Evolutionary conservation across 2,797 vertebrate species (phyloP), one percentile per base, ranked within the genome.

Genomic region (Ciconia nigra): DNA sequence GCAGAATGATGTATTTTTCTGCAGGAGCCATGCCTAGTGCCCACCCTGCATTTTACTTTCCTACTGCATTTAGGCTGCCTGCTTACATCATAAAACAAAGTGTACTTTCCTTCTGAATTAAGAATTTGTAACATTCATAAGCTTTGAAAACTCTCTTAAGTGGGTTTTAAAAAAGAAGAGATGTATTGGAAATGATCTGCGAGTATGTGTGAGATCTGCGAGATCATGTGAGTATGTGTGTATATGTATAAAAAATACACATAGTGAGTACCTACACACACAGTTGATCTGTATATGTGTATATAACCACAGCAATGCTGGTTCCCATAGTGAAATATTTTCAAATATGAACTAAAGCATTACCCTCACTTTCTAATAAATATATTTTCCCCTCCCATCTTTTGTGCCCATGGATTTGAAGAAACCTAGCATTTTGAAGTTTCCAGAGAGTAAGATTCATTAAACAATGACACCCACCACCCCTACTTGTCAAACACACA

Each of bases 151-250:
- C 25, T 24, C n/a, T 93, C 20, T 72, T 49, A 55, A 14, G 2
- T 66, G 41, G 26, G 18, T 79, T 87, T 91, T 57, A 14, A 47
- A n/a, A 59, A 62, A 59, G 13, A 65, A 66, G 10, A 61, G 7
- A 22, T n/a, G 11, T 52, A 14, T 47, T 1, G 9, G 57, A 67
- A 80, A 44, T 74, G 11, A 63, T 73, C 15, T 82, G 67, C 33
- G n/a, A n/a, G n/a, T n/a, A n/a, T n/a, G n/a, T n/a, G n/a, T n/a
- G n/a, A n/a, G n/a, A n/a, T n/a, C n/a, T n/a, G n/a, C n/a, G n/a
- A n/a, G n/a, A n/a, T n/a, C 41, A 12, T 1, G 1, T 51, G 29
- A 39, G 13, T 65, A 2, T 42, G 5, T 52, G 26, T 31, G 11
- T 55, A 6, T 66, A 35, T 39, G 8, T 63, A 15, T 52, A 55